Base-by-base conservation (phyloP, 2,888 invertebrate species). In the Rhingia campestris region DNA sequence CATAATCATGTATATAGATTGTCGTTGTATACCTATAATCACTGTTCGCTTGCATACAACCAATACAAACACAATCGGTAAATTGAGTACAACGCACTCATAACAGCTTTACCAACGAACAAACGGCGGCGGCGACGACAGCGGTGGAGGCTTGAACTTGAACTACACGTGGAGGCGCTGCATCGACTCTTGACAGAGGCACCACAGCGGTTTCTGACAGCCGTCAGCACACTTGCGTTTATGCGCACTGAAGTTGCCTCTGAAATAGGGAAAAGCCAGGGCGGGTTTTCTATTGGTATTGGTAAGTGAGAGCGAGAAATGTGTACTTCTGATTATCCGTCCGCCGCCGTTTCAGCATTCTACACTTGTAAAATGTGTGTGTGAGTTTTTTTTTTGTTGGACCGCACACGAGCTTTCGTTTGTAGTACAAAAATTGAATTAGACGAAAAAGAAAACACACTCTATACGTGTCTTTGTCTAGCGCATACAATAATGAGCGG, bases 131-230 rank as follows among this genome's bases (percentile, higher is more conserved):
- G 59, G 61, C 66, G 79, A 59, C 59, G 70, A 69, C 69, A 74
- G 79, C 74, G 80, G 80, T 56, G 80, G 58, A 58, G 87, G 86
- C 89, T 88, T 91, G 90, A 91, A 91, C 91, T 90, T 91, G 91
- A 90, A 90, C 91, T 90, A 90, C 91, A 91, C 91, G 91, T 91
- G 91, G 91, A 89, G 91, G 91, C 88, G 87, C 88, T 89, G 89
- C 89, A 88, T 80, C 81, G 63, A 84, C 87, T 90, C 89, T 88
- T 87, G 61, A 89, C 89, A 77, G 90, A 89, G 89, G 90, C 69
- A 67, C 87, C 88, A 87, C 87, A 84, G 74, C 74, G 32, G 87
- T 88, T 90, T 90, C 88, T 86, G 63, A 88, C 88, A 79, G 75
- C 70, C 75, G 79, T 82, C 72, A 64, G 82, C 80, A 69, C 69